Base-by-base conservation (phyloP, 2,888 invertebrate species). In the Yponomeuta cagnagella region DNA sequence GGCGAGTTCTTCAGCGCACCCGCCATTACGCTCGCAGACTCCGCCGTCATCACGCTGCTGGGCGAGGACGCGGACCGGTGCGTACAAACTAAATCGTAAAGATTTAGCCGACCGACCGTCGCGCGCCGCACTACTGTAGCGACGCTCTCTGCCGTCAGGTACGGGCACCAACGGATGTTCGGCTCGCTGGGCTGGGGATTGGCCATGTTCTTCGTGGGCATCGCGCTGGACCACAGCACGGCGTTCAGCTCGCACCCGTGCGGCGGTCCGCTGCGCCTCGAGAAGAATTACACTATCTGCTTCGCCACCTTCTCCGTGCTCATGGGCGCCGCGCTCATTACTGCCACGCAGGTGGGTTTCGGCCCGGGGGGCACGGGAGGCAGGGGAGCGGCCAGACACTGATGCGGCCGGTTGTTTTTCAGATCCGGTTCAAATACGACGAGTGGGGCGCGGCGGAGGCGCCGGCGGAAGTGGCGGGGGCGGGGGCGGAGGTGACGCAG, bases 1-100 rank as follows among this genome's bases (percentile, higher is more conserved):
- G 99, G 99, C 0, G 99, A 99, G 90, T 99, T 99, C 93, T 98
- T 99, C 90, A 97, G 97, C 78, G 98, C 98, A 0, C 99, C 99
- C 0, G 98, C 98, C 63, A 96, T 99, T 76, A 98, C 98, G 0
- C 92, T 99, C 70, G 99, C 98, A 0, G 98, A 98, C 86, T 97
- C 97, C 0, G 98, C 97, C 8, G 97, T 97, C 65, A 96, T 98
- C 73, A 97, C 97, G 4, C 93, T 97, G 75, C 94, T 98, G 0
- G 98, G 97, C 0, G 97, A 98, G 81, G 97, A 97, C 81, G 96
- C 96, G 0, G 96, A 96, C 80, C 94, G 95, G 93, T 90, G 81
- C 33, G 69, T 48, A 15, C 30, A 48, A 6, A 8, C n/a, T 23
- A n/a, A 43, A 15, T 10, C 30, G 71, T 48, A 10, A 23, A 37